phyloP scores from a whole-genome alignment of 2,888 invertebrate species.

The Erannis defoliaria region DNA sequence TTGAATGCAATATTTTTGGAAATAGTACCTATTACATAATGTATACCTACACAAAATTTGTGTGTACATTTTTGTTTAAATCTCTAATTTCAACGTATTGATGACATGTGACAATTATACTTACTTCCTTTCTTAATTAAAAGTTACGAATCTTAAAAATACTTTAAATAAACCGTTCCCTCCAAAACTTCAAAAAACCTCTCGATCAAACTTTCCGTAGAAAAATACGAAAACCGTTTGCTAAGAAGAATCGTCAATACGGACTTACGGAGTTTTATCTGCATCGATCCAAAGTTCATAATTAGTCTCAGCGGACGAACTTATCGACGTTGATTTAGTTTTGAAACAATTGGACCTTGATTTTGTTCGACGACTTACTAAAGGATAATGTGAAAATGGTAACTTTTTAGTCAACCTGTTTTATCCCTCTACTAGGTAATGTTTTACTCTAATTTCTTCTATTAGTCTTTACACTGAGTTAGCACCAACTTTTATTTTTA shows the following conservation, averaged over 20 bases:
- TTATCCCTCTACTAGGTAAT: no score
- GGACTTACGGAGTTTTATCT: conserved; percentile 56
- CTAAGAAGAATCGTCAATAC: conserved; percentile 54
- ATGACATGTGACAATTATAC: no score
- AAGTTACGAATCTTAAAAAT: no score
- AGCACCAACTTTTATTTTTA: no score
- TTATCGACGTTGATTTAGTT: conserved; percentile 46
- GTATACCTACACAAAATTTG: no score
- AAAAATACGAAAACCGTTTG: conserved; percentile 42
- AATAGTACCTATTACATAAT: no score
- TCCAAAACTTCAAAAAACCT: conserved; percentile 10
- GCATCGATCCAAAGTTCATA: conserved; percentile 55
- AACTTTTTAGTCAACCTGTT: background rate
- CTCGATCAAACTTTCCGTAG: conserved; percentile 23
- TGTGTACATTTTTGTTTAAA: no score
- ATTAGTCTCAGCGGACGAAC: conserved; percentile 50
- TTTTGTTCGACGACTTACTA: conserved; percentile 31
- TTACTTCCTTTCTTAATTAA: no score
- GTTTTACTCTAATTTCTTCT: background rate
- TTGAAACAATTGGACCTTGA: conserved; percentile 28
- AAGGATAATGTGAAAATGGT: no score
- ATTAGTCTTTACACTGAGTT: no score
- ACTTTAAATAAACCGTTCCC: background rate
- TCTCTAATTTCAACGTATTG: no score
- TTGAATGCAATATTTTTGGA: no score